A percentile compares a stretch with the other conserved stretches of the same genome.
Conservation (phyloP, 2,888 invertebrate species). For the Hofmannophila pseudospretella region DNA sequence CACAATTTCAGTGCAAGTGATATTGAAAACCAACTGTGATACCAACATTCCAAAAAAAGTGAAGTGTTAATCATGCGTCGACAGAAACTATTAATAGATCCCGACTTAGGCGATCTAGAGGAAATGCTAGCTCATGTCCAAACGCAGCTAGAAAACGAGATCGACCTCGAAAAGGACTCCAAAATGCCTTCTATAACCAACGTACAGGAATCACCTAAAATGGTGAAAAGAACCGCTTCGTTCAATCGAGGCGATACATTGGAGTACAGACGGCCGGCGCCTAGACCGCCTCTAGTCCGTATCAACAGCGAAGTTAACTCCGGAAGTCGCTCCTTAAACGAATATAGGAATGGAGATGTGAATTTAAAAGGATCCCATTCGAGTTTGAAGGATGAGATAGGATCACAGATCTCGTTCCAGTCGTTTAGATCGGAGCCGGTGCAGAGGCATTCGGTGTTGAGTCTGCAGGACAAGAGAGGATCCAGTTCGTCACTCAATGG, state of each 20-base stretch:
- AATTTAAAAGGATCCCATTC: slow-evolving; percentile 46
- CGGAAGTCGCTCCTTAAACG: slow-evolving; percentile 33
- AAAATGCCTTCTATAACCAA: slow-evolving; percentile 55
- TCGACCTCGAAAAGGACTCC: slow-evolving; percentile 56
- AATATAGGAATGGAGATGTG: slow-evolving; percentile 28
- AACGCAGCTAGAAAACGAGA: slow-evolving; percentile 65
- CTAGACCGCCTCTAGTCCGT: slow-evolving; percentile 38
- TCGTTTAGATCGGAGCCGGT: slow-evolving; percentile 62
- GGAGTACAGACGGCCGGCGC: slow-evolving; percentile 40
- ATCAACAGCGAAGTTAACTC: slow-evolving; percentile 31
- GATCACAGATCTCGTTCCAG: slow-evolving; percentile 52
- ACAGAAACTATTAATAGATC: slow-evolving; percentile 54
- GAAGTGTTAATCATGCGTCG: slow-evolving; percentile 48
- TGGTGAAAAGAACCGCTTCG: slow-evolving; percentile 45
- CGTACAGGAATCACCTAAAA: slow-evolving; percentile 60
- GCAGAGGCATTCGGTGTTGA: slow-evolving; percentile 49
- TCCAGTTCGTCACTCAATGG: slow-evolving; percentile 44
- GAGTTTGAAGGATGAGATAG: slow-evolving; percentile 52
- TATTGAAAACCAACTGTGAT: slow-evolving; percentile 6
- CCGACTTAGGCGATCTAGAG: slow-evolving; percentile 67
- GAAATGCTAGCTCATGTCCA: slow-evolving; percentile 72
- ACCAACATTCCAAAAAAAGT: slow-evolving; percentile 11
- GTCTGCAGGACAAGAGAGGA: slow-evolving; percentile 53
- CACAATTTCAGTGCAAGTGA: slow-evolving; percentile 6
- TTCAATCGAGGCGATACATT: slow-evolving; percentile 45